Evolutionary conservation across 1,140 invertebrate genomes (phyloP).

Genomic region (Danaus melanippus): DNA sequence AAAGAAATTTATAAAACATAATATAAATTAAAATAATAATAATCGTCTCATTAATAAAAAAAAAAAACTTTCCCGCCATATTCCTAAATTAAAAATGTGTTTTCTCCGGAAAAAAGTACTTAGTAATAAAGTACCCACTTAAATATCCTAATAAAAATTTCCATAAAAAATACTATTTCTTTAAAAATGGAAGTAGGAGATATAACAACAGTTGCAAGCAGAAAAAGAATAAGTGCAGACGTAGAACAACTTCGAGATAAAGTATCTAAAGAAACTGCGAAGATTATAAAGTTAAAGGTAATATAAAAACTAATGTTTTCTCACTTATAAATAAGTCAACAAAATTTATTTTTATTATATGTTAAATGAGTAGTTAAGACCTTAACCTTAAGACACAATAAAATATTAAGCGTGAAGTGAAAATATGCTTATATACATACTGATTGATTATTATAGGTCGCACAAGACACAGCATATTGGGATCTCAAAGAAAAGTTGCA

Average conservation of each 20-base stretch:
- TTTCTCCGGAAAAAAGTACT: no score
- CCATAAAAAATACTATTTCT: not conserved
- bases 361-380: no score
- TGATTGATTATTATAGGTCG: slow-evolving; percentile 31
- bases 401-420: no score
- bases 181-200: slow-evolving; percentile 43
- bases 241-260: slow-evolving; percentile 52
- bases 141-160: no score
- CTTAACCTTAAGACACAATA: no score
- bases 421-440: no score
- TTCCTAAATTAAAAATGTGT: not conserved
- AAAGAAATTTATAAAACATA: no score
- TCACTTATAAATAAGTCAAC: no score
- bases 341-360: no score
- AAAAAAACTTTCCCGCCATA: slow-evolving; percentile 15
- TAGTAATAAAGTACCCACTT: no score
- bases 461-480: slow-evolving; percentile 55
- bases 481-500: slow-evolving; percentile 51
- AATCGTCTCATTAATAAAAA: no score
- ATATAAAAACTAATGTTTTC: not conserved
- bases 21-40: no score
- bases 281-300: slow-evolving; percentile 56
- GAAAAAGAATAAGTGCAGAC: slow-evolving; percentile 44
- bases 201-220: slow-evolving; percentile 38
- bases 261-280: slow-evolving; percentile 48